Evolutionary conservation across 2,113 vertebrate species (phyloP), one percentile per base, ranked within the genome.

Genomic region (Ammospiza nelsoni): DNA sequence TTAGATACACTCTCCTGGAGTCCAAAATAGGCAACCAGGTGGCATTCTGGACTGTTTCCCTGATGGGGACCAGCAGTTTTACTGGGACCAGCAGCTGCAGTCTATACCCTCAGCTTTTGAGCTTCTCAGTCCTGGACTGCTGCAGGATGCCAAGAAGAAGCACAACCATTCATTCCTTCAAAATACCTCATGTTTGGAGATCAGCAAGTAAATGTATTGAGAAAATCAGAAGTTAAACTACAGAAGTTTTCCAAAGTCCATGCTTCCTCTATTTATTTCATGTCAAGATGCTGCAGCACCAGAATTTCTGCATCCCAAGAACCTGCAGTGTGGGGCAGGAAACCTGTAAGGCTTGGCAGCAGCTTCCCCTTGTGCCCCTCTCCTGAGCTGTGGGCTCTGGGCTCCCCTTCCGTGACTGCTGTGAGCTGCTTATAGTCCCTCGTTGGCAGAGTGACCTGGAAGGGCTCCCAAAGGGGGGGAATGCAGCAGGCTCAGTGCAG

Each of bases 321-420:
- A 2, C 9, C 15, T 1, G 2, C 21, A 48, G 37, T 11, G 8
- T 8, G 2, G 28, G 21, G 12, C 5, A 75, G 18, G 37, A 73
- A 82, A 46, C 27, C 0, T 0, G 8, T 3, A 35, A 46, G 11
- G 23, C 5, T 5, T 13, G 28, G 58, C 49, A 91, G 43, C 61
- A 79, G 31, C 11, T 54, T 77, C 54, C 58, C 24, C 55, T 51
- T 59, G 44, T 3, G 2, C 9, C 7, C 22, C 9, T 54, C 23
- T 61, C 18, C 35, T 73, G 54, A n/a, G 9, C 35, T 59, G 16
- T 49, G 52, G 37, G 33, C 44, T 46, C 48, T 89, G 5, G 2
- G 31, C 35, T 82, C 12, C 37, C 5, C 3, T 79, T 51, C 78
- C 58, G 41, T 0, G 0, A 2, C 63, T 66, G 19, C 66, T 55